Percentiles rank a stretch among this genome's conserved stretches.
These are phyloP conservation scores for Tamias sibiricus DNA, from an alignment of 2,113 vertebrate genomes.

Conservation along the genomic window DNA sequence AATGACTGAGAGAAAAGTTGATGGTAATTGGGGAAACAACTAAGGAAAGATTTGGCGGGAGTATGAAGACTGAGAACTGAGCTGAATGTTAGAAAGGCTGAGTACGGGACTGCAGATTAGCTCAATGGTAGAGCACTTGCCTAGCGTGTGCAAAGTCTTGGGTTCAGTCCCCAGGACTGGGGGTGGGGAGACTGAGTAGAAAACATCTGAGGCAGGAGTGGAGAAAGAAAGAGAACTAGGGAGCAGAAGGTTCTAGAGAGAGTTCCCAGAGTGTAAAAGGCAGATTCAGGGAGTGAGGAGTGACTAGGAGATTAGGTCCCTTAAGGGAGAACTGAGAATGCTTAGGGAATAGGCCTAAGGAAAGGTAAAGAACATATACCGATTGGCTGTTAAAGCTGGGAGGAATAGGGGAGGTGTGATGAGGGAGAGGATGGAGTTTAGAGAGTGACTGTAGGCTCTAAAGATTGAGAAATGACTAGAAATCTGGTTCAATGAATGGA, in stretches of 20 bases:
- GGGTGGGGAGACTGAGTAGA: not conserved
- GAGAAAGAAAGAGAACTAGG: not conserved
- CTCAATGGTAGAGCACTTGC: too few relatives aligned
- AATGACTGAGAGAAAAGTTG: conserved; percentile 67
- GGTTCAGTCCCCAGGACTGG: too few relatives aligned
- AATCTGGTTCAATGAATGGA: not conserved
- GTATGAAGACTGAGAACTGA: not conserved
- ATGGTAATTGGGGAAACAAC: not conserved
- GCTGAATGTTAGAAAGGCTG: not conserved
- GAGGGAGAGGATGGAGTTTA: not conserved
- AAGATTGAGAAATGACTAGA: not conserved
- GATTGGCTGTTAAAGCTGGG: not conserved
- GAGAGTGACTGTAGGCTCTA: not conserved
- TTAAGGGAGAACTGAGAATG: not conserved
- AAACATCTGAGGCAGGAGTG: not conserved
- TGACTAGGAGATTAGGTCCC: conserved; percentile 11
- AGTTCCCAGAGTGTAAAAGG: not conserved
- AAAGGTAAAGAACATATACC: not conserved
- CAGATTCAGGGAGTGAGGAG: not conserved
- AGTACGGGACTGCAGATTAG: too few relatives aligned
- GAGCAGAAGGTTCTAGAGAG: conserved; percentile 62
- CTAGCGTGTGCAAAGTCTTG: too few relatives aligned
- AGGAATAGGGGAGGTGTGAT: not conserved
- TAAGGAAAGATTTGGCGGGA: not conserved
- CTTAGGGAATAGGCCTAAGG: not conserved